Base-by-base conservation (phyloP, 2,888 invertebrate species). In the Hoplodrina blanda region DNA sequence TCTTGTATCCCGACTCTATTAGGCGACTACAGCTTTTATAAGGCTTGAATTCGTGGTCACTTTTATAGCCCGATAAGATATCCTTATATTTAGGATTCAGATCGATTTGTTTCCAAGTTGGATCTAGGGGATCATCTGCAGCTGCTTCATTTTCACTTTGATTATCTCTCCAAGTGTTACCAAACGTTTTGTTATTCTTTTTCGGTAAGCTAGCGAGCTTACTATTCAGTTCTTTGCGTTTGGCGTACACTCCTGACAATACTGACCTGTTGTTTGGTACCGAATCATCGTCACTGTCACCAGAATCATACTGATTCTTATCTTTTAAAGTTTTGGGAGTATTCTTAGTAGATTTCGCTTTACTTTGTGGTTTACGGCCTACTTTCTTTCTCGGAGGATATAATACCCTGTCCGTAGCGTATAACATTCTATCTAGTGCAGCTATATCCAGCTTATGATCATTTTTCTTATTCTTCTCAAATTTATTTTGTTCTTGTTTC, bases 371-470 rank as follows among this genome's bases (percentile, higher is more conserved):
- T 65, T 97, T 97, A 76, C 98, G 95, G 0, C 98, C 97, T 54
- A 97, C 97, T 91, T 97, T 98, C 78, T 98, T 96, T 70, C 98
- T 97, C 0, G 98, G 98, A 0, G 98, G 98, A 92, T 98, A 98
- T 17, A 98, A 91, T 2, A 98, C 97, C 81, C 98, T 96, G 85
- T 98, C 98, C 0, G 98, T 97, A 70, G 97, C 98, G 87, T 97
- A 97, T 85, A 97, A 93, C 88, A 97, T 97, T 85, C 97, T 96
- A 90, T 97, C 97, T 85, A 97, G 95, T 61, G 97, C 97, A 17
- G 96, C 96, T 76, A 96, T 96, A 89, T 96, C 96, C 77, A 96
- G 84, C 87, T 96, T 96, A 61, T 93, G 94, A 65, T 96, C 95
- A 73, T 88, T 92, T 83, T 90, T 94, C 79, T 94, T 96, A 52